Conservation (phyloP, 1,140 invertebrate species). For the Aradophagus sp. region DNA sequence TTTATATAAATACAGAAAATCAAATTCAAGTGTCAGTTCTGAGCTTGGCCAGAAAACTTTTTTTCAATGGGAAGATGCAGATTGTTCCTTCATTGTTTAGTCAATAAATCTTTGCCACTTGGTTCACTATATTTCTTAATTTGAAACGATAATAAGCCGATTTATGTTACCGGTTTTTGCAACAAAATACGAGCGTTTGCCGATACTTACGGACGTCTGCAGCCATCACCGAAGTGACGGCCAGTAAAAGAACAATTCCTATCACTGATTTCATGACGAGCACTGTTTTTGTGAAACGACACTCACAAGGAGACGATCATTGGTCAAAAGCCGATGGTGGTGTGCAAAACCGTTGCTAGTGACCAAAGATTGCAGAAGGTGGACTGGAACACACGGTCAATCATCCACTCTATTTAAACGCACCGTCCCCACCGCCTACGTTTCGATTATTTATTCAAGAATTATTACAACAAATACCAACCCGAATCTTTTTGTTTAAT, state of each 20-base stretch:
- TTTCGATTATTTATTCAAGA: conserved; percentile 50
- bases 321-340: conserved; percentile 26
- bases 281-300: conserved; percentile 12
- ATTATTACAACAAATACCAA: conserved; percentile 31
- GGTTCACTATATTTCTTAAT: too few relatives aligned
- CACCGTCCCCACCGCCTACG: conserved; percentile 38
- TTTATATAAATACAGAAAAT: too few relatives aligned
- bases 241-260: conserved; percentile 39
- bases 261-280: conserved; percentile 36
- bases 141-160: too few relatives aligned
- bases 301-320: conserved; percentile 28
- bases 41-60: too few relatives aligned
- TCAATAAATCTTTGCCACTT: too few relatives aligned
- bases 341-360: conserved; percentile 29
- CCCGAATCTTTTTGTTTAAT: too few relatives aligned
- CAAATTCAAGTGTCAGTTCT: too few relatives aligned
- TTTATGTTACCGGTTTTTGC: too few relatives aligned
- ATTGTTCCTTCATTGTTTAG: too few relatives aligned
- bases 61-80: too few relatives aligned
- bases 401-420: conserved; percentile 65
- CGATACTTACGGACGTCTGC: conserved; percentile 40
- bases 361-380: conserved; percentile 52
- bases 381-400: conserved; percentile 62
- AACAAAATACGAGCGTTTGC: not conserved
- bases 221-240: conserved; percentile 16